Base-by-base conservation (phyloP, 1,140 invertebrate genomes). In the Trichogramma pretiosum region DNA sequence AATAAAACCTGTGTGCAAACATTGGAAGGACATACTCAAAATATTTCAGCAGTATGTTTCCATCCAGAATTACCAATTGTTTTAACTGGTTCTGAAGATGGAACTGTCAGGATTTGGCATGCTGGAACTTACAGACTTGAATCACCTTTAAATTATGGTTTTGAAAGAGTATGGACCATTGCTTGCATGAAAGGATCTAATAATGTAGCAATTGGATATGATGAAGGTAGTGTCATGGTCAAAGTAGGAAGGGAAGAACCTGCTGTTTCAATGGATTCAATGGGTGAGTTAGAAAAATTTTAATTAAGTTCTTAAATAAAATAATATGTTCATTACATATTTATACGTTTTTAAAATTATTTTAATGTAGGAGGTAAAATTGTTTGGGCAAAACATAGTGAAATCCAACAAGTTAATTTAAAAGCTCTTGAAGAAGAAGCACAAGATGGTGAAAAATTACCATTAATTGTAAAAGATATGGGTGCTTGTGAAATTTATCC, bases 1-100 rank as follows among this genome's bases (percentile, higher is more conserved):
- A 99, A 98, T 68, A 99, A 99, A 73, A 98, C 93, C 0, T 99
- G 96, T 72, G 96, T 99, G 1, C 95, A 99, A 65, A 99, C 95
- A 0, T 70, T 99, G 17, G 94, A 98, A 69, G 95, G 83, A 8
- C 97, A 99, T 73, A 85, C 89, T 0, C 90, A 98, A 59, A 99
- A 99, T 67, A 91, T 99, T 40, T 89, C 93, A 0, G 78, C 80
- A 34, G 88, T 91, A 1, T 87, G 79, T 48, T 99, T 99, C 72
- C 97, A 99, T 74, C 95, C 97, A 0, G 95, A 98, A 67, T 69
- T 99, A 39, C 97, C 97, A 0, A 93, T 99, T 44, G 86, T 99
- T 38, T 70, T 99, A 36, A 98, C 95, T 8, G 96, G 95, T 2
- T 97, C 94, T 3, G 96, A 99, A 74, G 96, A 99, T 74, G 85